Conservation (phyloP, 2,113 vertebrate genomes). For the Heterochromis multidens region DNA sequence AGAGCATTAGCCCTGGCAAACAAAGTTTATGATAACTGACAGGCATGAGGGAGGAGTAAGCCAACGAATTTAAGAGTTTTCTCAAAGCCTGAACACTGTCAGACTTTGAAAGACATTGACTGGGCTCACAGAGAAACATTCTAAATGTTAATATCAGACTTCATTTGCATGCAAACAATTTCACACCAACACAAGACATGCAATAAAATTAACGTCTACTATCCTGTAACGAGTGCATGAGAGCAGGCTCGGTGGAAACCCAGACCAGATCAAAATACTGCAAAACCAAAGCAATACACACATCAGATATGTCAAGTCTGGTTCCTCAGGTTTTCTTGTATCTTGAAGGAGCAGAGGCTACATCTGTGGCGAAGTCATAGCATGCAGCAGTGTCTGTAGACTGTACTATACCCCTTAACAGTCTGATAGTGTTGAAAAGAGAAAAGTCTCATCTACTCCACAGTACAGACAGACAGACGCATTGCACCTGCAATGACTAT, state of each 20-base stretch:
- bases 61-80: neutral
- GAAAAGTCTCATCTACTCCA: neutral
- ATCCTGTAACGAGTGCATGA: neutral
- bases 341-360: neutral
- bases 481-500: slow-evolving; percentile 72
- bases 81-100: neutral
- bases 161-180: neutral
- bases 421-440: neutral
- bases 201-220: neutral
- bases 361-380: neutral
- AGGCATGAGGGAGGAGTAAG: neutral
- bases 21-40: neutral
- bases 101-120: neutral
- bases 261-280: neutral
- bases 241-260: neutral
- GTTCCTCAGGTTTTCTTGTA: neutral
- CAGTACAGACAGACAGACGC: slow-evolving; percentile 64
- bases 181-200: slow-evolving; percentile 9
- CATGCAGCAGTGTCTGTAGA: neutral
- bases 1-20: neutral
- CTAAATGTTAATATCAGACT: neutral
- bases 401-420: neutral
- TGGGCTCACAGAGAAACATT: fast-evolving
- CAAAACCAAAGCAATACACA: slow-evolving; percentile 14
- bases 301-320: neutral